Percentiles rank a stretch among this genome's conserved stretches.
Conservation (phyloP, 2,113 vertebrate genomes). For the Neoarius graeffei region DNA sequence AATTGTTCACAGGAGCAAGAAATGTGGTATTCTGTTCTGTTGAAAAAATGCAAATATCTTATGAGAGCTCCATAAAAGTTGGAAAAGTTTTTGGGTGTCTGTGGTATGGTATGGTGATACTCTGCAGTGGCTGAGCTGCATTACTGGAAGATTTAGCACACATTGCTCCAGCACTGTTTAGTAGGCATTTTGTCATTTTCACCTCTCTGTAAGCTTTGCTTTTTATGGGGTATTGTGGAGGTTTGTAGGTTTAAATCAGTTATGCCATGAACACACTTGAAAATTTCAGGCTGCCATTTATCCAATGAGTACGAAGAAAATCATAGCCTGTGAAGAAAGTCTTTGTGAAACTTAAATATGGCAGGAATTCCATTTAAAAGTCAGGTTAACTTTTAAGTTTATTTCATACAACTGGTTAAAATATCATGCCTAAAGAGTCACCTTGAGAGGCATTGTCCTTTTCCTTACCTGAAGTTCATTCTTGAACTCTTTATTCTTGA, state of each 20-base stretch:
- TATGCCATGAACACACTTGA: background rate
- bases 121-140: background rate
- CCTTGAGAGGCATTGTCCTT: background rate
- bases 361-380: background rate
- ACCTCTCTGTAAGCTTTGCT: background rate
- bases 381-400: no score
- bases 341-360: background rate
- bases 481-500: slow-evolving; percentile 90
- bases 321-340: background rate
- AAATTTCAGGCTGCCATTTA: background rate
- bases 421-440: background rate
- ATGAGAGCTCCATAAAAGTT: background rate
- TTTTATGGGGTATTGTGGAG: background rate
- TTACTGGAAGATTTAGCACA: background rate
- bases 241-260: background rate
- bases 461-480: slow-evolving; percentile 89
- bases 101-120: no score
- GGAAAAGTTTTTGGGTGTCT: background rate
- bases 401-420: no score
- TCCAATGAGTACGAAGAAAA: background rate
- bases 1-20: background rate
- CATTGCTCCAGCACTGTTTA: background rate
- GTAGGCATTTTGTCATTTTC: background rate
- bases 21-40: background rate
- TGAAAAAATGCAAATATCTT: background rate